Evolutionary conservation across 23 tunicate species (phyloP), one percentile per base, ranked within the genome.

Genomic region (Pegea sp.): DNA sequence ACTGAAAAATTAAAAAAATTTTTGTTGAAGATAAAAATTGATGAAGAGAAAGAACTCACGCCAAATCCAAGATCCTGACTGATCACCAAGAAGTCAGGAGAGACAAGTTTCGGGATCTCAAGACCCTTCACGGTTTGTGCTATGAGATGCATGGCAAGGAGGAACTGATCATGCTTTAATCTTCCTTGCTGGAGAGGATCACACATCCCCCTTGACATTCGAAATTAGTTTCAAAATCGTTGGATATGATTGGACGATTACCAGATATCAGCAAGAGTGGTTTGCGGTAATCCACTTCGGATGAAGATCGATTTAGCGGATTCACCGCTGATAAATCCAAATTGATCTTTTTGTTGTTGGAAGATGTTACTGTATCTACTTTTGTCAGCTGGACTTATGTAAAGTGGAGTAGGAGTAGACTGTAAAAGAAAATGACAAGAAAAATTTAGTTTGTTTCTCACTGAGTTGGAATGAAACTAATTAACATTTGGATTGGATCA

Each of bases 111-210:
- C 1, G 95, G 95, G 3, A 84, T 51, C 30, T 84, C 95, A 24
- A 73, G 31, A 1, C 95, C 95, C 60, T 84, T 84, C 0, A 84
- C 84, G 48, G 69, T 84, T 54, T 73, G 84, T 32, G 71, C 60
- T 29, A 84, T 84, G 4, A 91, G 56, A 48, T 91, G 99, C 99
- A 91, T 91, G 23, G 99, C 99, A 30, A 91, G 59, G 21, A 91
- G 67, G 68, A 91, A 91, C 44, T 91, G 99, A 50, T 75, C 88
- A 31, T 68, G 72, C 2, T 19, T 91, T 32, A 91, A 46, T 20
- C 53, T 57, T 1, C 99, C 99, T 13, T 38, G 6, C 53, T 73
- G 86, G 21, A 61, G 63, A 34, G 65, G 76, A 49, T 91, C 99
- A 60, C 93, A 78, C 61, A 91, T 25, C 27, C 55, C 60, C 88